Evolutionary conservation across 2,888 invertebrate species (phyloP), one percentile per base, ranked within the genome.

Genomic region (Pollenia amentaria): DNA sequence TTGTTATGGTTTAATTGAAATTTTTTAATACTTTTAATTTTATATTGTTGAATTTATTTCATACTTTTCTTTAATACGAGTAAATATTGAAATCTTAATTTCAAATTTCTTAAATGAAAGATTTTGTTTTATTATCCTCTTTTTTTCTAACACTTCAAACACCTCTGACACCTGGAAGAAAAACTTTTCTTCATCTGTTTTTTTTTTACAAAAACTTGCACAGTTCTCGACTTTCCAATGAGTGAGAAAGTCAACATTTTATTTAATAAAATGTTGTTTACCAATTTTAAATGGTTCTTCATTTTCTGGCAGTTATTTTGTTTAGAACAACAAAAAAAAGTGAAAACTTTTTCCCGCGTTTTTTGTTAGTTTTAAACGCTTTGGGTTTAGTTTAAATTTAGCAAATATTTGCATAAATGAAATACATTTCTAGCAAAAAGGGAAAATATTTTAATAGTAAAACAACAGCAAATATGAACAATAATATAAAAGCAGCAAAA

Each of bases 341-440:
- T 4, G 4, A n/a, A 11, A 55, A 40, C 16, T 1, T 11, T 18
- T 42, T 16, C 62, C 16, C 42, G 10, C 60, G 12, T 60, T 38
- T 60, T 60, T n/a, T 42, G 62, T 42, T 40, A n/a, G 40, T 42
- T 62, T 16, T 29, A 21, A 21, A 12, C 3, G 53, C 21, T 55
- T 55, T 51, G 9, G 51, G 12, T 44, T 64, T 11, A 6, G 29
- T 29, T 12, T 16, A 8, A 6, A 12, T 44, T 21, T 44, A 18
- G 44, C 44, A 9, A 64, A 64, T 18, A 64, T 18, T 21, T 64
- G 42, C 64, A 64, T 44, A 18, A 64, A 64, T 44, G 44, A 44
- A 64, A 29, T 29, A 6, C 29, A 29, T 16, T 64, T 64, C 64
- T 64, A 18, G 16, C 12, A n/a, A 18, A 42, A 44, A 64, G 18